Evolutionary conservation across 2,113 vertebrate genomes (phyloP), one percentile per base, ranked within the genome.

Genomic region (Addax nasomaculatus): DNA sequence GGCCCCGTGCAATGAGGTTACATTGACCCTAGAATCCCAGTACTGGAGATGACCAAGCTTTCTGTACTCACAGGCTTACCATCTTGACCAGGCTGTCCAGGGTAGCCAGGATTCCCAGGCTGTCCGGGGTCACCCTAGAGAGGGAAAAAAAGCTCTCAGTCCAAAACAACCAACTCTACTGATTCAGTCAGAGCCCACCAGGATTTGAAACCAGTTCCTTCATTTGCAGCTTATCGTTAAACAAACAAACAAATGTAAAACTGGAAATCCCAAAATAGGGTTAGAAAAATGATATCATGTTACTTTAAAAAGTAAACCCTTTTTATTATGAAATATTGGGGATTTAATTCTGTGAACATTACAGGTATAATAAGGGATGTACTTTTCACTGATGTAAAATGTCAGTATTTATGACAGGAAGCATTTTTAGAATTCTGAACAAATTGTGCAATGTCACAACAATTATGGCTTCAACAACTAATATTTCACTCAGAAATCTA

Each of bases 41-140:
- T 96, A 97, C 98, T 97, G 94, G 98, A 98, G 98, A 98, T 98
- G 98, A 99, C 98, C 98, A 99, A 99, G 99, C 99, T 99, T 99
- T 98, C 99, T 99, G 99, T 99, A 99, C 99, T 99, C 99, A 99
- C 99, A 99, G 99, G 99, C 99, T 99, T 99, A 99, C 99, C 99
- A 99, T 99, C 99, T 99, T 99, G 99, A 99, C 99, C 99, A 99
- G 99, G 98, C 98, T 99, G 99, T 98, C 99, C 99, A 98, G 99
- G 99, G 97, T 99, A 99, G 95, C 99, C 99, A 92, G 99, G 98
- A 92, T 98, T 99, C 83, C 99, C 99, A 70, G 98, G 97, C 73
- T 95, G 98, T 96, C 99, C 99, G 98, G 98, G 96, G 58, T 99
- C 99, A 96, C 99, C 99, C 99, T 99, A 89, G 14, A 60, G 45